Percentiles rank a stretch among this genome's conserved stretches.
These are phyloP conservation scores for Atherinomorus stipes DNA, from an alignment of 2,113 vertebrate genomes.

Conservation along the genomic window DNA sequence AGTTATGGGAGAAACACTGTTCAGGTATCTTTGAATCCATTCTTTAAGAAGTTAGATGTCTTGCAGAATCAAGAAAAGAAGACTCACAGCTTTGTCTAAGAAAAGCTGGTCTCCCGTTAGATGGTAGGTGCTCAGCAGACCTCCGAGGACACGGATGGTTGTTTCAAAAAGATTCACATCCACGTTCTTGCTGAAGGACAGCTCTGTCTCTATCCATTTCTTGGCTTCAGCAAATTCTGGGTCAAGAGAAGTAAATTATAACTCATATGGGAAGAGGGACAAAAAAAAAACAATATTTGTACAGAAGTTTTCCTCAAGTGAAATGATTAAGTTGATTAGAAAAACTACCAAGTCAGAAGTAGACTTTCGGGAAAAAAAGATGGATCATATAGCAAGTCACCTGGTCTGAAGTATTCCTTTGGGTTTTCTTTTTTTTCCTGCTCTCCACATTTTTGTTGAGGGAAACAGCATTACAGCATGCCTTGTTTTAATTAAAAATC, in stretches of 20 bases:
- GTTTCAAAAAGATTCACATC: conserved; percentile 99
- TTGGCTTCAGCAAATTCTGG: conserved; percentile 93
- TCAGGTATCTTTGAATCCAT: background rate
- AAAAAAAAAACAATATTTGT: background rate
- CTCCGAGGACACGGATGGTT: conserved; percentile 94
- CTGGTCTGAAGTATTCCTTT: too few species aligned
- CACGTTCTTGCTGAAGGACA: conserved; percentile 90
- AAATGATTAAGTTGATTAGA: background rate
- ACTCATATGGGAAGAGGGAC: background rate
- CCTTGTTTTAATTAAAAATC: too few species aligned
- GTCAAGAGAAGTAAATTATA: conserved; percentile 1
- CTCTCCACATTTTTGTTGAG: too few species aligned
- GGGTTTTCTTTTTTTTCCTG: background rate
- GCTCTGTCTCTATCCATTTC: conserved; percentile 88
- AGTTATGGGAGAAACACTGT: background rate
- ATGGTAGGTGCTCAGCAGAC: conserved; percentile 94
- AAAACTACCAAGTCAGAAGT: background rate
- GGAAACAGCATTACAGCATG: too few species aligned
- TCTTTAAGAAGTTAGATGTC: background rate
- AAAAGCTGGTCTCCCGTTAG: conserved; percentile 90
- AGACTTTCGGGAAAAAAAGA: too few species aligned
- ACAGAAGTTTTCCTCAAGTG: background rate
- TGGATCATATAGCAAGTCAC: too few species aligned
- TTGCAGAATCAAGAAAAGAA: background rate
- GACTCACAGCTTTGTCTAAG: conserved; percentile 93